Conservation (phyloP, 2,888 invertebrate species). For the Agelastica alni region DNA sequence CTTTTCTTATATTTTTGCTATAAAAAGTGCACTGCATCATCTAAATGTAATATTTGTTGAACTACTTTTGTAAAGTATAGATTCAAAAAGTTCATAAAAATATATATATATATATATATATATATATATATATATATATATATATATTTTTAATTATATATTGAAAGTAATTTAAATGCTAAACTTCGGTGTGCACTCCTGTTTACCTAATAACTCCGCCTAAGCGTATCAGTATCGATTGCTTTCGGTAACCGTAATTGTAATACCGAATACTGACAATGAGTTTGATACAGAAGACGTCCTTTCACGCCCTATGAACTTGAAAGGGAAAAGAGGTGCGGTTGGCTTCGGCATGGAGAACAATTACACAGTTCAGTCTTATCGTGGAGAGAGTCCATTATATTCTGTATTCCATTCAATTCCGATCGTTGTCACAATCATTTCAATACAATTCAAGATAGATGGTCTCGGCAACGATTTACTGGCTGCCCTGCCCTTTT, state of each 20-base stretch:
- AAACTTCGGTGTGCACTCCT: no score
- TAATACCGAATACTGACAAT: conserved; percentile 23
- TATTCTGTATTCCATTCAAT: conserved; percentile 47
- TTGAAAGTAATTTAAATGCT: no score
- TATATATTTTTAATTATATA: no score
- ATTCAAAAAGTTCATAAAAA: no score
- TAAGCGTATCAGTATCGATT: conserved; percentile 17
- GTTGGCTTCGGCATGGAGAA: conserved; percentile 40
- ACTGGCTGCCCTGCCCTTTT: conserved; percentile 44
- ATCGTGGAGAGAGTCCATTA: conserved; percentile 49
- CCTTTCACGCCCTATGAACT: conserved; percentile 32
- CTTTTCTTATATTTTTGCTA: no score
- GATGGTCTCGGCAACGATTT: conserved; percentile 47
- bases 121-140: no score
- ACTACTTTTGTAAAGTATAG: no score
- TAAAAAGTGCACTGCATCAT: no score
- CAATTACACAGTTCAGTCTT: conserved; percentile 52
- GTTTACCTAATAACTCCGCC: neutral
- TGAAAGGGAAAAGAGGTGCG: conserved; percentile 37
- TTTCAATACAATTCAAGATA: conserved; percentile 52
- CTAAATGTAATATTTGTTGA: no score
- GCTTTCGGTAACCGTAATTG: conserved; percentile 20
- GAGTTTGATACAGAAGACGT: conserved; percentile 32
- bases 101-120: no score
- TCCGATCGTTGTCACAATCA: conserved; percentile 51